Percentiles rank a stretch among this genome's conserved stretches.
Conservation (phyloP, 2,113 vertebrate species). For the Hemichromis elongatus region DNA sequence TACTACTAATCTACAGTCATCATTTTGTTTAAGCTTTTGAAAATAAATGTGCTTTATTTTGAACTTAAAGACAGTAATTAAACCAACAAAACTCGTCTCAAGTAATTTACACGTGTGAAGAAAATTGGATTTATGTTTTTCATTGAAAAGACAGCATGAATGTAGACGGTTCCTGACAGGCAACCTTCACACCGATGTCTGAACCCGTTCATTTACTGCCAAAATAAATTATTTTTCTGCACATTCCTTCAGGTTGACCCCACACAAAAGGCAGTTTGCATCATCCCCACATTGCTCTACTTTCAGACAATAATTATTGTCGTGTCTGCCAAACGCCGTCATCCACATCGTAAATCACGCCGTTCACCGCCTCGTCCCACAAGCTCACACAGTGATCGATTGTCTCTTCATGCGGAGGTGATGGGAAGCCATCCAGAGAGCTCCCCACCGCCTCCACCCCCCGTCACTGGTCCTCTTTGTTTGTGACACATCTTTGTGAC, state of each 20-base stretch:
- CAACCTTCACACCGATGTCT: neutral
- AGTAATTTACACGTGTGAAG: neutral
- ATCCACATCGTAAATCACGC: constrained; percentile 25
- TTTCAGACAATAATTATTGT: neutral
- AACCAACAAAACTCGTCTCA: neutral
- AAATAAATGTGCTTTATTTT: neutral
- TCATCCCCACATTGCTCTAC: neutral
- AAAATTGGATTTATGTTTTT: neutral
- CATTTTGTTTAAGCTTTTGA: neutral
- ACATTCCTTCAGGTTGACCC: constrained; percentile 5
- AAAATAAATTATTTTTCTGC: neutral
- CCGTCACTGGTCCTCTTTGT: constrained; percentile 18
- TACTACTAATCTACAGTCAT: neutral
- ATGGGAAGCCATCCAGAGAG: neutral
- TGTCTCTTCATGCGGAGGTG: constrained; percentile 8
- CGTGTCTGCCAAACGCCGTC: neutral
- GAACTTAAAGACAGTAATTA: neutral
- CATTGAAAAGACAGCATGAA: neutral
- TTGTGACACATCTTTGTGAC: constrained; percentile 54
- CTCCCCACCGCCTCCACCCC: neutral
- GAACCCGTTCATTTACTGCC: neutral
- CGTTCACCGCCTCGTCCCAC: neutral
- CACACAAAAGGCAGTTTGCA: neutral
- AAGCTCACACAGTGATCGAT: neutral
- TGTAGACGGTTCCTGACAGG: neutral